Evolutionary conservation across 2,888 invertebrate species (phyloP).

Genomic region (Megastigmus dorsalis): DNA sequence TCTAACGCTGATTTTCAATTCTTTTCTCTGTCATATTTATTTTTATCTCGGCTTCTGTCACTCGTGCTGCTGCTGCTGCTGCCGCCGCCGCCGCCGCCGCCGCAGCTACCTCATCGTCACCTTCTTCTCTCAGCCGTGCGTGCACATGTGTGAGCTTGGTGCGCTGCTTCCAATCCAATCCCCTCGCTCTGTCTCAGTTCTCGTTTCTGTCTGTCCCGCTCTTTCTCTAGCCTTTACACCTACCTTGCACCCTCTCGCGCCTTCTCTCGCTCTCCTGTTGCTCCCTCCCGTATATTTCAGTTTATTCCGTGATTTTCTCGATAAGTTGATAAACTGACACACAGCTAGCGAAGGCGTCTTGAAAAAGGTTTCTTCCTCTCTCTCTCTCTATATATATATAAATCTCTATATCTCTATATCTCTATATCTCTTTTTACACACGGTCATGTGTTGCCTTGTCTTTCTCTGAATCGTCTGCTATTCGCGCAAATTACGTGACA

Average conservation of each 20-base stretch:
- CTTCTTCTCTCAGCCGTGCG: background rate
- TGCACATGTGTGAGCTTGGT: background rate
- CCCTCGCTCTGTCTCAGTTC: background rate
- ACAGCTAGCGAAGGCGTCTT: too few relatives aligned
- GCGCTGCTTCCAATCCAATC: background rate
- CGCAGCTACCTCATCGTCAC: background rate
- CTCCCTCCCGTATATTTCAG: too few relatives aligned
- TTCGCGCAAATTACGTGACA: slow-evolving; percentile 43
- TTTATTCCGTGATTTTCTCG: too few relatives aligned
- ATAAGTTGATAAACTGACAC: too few relatives aligned
- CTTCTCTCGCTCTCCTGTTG: background rate
- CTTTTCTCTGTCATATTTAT: slow-evolving; percentile 45
- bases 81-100: background rate
- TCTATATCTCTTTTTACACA: background rate
- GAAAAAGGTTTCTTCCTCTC: background rate
- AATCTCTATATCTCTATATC: background rate
- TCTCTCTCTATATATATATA: background rate
- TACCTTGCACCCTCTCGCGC: too few relatives aligned
- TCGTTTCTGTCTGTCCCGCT: background rate
- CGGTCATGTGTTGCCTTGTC: background rate
- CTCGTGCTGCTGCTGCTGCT: background rate
- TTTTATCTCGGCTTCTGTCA: slow-evolving; percentile 37
- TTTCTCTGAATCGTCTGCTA: slow-evolving; percentile 34
- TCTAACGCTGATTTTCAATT: slow-evolving; percentile 9
- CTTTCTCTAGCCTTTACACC: too few relatives aligned